phyloP scores from a whole-genome alignment of 1,140 invertebrate genomes.

The Microplitis mediator region DNA sequence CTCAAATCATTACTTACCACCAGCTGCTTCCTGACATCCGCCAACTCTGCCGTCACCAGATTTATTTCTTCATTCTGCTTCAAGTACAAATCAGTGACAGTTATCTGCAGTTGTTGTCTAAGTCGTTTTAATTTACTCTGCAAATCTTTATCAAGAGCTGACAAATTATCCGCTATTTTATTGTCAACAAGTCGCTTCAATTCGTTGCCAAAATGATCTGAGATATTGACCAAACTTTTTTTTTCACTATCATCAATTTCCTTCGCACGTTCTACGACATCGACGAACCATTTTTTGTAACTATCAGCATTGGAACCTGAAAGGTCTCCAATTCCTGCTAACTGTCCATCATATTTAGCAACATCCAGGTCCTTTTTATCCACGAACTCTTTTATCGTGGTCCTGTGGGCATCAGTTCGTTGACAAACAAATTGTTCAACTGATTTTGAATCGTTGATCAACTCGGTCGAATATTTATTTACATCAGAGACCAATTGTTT shows the following conservation, averaged over 20 bases:
- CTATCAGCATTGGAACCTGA: too few species aligned
- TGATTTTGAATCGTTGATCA: constrained; percentile 43
- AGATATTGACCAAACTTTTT: background rate
- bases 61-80: background rate
- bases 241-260: background rate
- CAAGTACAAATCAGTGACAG: background rate
- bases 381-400: too few species aligned
- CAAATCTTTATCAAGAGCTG: background rate
- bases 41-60: background rate
- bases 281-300: too few species aligned
- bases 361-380: too few species aligned
- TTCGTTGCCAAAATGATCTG: background rate
- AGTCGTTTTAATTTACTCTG: background rate
- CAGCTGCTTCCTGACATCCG: background rate
- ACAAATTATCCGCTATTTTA: background rate
- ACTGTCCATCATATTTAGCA: too few species aligned
- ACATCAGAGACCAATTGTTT: constrained; percentile 46
- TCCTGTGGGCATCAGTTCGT: too few species aligned
- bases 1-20: background rate
- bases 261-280: background rate
- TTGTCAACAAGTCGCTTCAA: background rate
- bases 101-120: background rate
- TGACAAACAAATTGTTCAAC: constrained; percentile 34
- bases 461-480: constrained; percentile 39
- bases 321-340: too few species aligned